Conservation (phyloP, 2,888 invertebrate genomes). For the Hyposoter didymator region DNA sequence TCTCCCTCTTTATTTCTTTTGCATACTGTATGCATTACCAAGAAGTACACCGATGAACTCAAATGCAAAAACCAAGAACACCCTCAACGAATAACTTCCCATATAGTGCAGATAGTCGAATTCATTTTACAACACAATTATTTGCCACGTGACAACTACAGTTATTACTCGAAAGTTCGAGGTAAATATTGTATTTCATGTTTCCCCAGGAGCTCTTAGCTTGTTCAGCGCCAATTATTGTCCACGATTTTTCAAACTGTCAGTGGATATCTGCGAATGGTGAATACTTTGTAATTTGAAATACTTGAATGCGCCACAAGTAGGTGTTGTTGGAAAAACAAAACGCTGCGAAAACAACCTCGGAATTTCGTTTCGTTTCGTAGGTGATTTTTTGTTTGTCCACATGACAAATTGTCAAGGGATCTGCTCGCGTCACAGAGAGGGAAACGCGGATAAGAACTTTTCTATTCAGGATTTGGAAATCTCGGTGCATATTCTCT, state of each 20-base stretch:
- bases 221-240: neutral
- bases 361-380: neutral
- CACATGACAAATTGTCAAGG: neutral
- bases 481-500: neutral
- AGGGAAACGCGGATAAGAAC: neutral
- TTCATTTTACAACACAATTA: neutral
- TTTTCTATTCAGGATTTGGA: neutral
- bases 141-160: neutral
- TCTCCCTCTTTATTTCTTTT: neutral
- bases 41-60: constrained; percentile 1
- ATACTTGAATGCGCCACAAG: neutral
- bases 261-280: neutral
- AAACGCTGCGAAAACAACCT: neutral
- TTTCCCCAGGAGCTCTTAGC: neutral
- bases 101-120: neutral
- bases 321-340: no score
- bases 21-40: constrained; percentile 36
- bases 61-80: constrained; percentile 1
- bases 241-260: neutral
- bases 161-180: neutral
- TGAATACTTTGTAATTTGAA: neutral
- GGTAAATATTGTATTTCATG: neutral
- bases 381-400: neutral
- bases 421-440: neutral
- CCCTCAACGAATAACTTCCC: neutral